Percentiles rank a stretch among this genome's conserved stretches.
These are phyloP conservation scores for Pangasius macronema DNA, from an alignment of 2,797 vertebrate genomes.

Conservation along the genomic window DNA sequence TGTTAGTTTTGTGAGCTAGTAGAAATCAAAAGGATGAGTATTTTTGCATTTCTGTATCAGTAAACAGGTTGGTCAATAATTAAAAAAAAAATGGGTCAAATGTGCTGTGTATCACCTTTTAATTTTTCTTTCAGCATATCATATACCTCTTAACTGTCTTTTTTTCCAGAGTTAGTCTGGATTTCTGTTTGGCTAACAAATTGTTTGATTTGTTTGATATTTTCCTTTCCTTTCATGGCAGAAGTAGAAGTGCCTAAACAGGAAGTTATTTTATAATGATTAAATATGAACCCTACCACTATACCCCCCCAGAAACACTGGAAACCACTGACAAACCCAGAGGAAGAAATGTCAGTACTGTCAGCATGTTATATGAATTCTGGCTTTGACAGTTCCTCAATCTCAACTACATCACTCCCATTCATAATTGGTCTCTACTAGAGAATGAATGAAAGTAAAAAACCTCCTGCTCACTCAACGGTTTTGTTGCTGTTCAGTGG, in stretches of 20 bases:
- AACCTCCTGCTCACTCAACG: not conserved
- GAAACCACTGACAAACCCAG: not conserved
- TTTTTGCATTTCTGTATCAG: not conserved
- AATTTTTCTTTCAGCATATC: not conserved
- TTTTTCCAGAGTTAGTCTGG: not conserved
- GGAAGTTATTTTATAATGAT: not conserved
- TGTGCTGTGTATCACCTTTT: not conserved
- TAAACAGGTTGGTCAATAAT: not conserved
- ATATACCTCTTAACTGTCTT: not conserved
- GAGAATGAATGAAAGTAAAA: conserved; percentile 1
- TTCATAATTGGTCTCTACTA: not conserved
- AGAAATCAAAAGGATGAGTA: not conserved
- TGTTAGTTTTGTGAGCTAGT: not conserved
- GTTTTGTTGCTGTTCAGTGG: not conserved
- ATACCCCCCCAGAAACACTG: not conserved
- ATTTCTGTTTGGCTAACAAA: not conserved
- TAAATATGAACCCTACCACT: not conserved
- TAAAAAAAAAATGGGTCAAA: not conserved
- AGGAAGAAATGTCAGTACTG: not conserved
- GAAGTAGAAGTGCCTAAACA: not conserved
- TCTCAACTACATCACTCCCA: not conserved
- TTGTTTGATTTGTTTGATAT: not conserved
- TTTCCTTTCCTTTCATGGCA: not conserved
- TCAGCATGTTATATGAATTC: not conserved
- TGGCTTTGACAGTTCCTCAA: not conserved